These are phyloP conservation scores for Mormoops blainvillei DNA, from an alignment of 2,113 vertebrate genomes.

Conservation along the genomic window DNA sequence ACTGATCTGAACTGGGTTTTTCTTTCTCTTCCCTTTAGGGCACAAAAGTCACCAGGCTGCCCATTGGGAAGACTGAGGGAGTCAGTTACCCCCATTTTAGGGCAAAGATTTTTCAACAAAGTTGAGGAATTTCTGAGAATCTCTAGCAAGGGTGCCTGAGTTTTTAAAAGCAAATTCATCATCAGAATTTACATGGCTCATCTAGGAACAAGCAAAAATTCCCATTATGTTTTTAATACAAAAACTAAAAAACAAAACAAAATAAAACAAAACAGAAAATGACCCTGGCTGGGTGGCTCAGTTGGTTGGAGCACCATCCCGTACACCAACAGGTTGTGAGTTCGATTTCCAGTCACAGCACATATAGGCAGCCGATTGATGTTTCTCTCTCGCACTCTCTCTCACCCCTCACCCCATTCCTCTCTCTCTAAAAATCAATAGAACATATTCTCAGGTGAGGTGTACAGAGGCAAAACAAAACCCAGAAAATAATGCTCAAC, in stretches of 20 bases:
- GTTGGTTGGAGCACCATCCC: too few relatives aligned
- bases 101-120: background rate
- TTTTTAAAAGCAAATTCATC: conserved; percentile 7
- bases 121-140: background rate
- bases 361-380: too few relatives aligned
- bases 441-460: too few relatives aligned
- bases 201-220: background rate
- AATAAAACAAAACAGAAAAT: background rate
- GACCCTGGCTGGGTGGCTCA: too few relatives aligned
- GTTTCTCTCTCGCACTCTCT: too few relatives aligned
- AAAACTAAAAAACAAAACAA: background rate
- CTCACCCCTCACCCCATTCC: too few relatives aligned
- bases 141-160: background rate
- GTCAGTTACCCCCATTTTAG: background rate
- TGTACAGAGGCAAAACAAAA: background rate
- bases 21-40: background rate
- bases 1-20: background rate
- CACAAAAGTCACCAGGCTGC: background rate
- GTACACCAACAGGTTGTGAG: too few relatives aligned
- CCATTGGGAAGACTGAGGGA: background rate
- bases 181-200: background rate
- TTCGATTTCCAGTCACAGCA: too few relatives aligned
- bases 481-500: background rate
- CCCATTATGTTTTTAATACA: background rate
- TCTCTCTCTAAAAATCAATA: too few relatives aligned